These are phyloP conservation scores for Zaprionus taronus DNA, from an alignment of 1,140 invertebrate genomes.

Conservation along the genomic window DNA sequence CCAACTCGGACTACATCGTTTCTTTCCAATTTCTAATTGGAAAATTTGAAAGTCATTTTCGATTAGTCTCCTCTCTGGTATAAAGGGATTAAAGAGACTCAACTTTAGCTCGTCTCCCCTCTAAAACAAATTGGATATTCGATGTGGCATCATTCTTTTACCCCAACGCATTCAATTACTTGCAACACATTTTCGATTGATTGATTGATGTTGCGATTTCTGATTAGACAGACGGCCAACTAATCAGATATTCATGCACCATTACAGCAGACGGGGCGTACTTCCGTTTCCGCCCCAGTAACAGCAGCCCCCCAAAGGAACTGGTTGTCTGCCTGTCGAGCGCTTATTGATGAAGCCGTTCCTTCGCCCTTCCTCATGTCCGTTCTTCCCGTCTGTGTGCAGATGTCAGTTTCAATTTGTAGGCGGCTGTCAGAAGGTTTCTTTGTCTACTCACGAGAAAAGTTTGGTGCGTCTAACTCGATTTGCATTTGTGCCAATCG, in stretches of 20 bases:
- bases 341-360: slow-evolving; percentile 37
- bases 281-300: slow-evolving; percentile 31
- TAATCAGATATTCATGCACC: slow-evolving; percentile 78
- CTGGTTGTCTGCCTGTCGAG: not conserved
- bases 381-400: slow-evolving; percentile 6
- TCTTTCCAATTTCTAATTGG: not conserved
- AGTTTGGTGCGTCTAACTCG: slow-evolving; percentile 35
- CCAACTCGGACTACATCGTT: not conserved
- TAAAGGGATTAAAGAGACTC: not conserved
- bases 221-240: slow-evolving; percentile 58
- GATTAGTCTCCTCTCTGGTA: not conserved
- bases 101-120: not conserved
- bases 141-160: not conserved
- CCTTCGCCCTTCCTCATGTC: not conserved
- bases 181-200: slow-evolving; percentile 66
- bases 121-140: not conserved
- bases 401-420: slow-evolving; percentile 70
- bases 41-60: not conserved
- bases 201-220: slow-evolving; percentile 68
- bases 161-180: slow-evolving; percentile 50
- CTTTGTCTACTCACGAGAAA: slow-evolving; percentile 55
- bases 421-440: slow-evolving; percentile 49
- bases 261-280: slow-evolving; percentile 51
- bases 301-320: slow-evolving; percentile 3
- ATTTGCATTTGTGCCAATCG: slow-evolving; percentile 43